Evolutionary conservation across 1,140 invertebrate species (phyloP), one percentile per base, ranked within the genome.

Genomic region (Drosophila sucinea): DNA sequence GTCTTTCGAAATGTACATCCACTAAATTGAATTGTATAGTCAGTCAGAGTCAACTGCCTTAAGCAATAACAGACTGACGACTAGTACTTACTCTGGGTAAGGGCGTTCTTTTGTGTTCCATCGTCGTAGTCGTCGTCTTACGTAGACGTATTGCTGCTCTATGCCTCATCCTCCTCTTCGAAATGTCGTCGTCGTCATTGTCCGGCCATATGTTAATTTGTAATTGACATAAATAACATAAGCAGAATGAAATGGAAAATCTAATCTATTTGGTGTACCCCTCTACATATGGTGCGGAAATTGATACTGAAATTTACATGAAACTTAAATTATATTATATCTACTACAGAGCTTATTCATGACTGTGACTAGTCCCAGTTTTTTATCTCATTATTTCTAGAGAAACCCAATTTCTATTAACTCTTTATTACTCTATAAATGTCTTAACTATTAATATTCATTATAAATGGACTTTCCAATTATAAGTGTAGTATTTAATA

Each of bases 211-310:
- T 79, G 77, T 79, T 79, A 79, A 79, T 79, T 79, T 79, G 77
- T 76, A 79, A 79, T 79, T 79, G 77, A 79, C 77, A 79, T 65
- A 79, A 79, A 79, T 79, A 79, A 79, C 30, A 51, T 67, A 35
- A 72, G 56, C 32, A 56, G 32, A 35, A 35, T 23, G 32, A 58
- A 58, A 58, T 58, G 56, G 33, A 38, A 27, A 32, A 55, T 32
- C 23, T 27, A 10, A 44, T 25, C 38, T 67, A 54, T 62, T 58
- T 29, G 57, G 10, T 33, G 25, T 51, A 68, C 25, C 4, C 54
- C 30, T 6, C 1, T 17, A 17, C 40, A 61, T 60, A 55, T 27
- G 33, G n/a, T 58, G n/a, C 56, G 32, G 30, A 33, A 58, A 58
- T 17, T 38, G 23, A 30, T 32, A 56, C 17, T 38, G 30, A 25